A percentile compares a stretch with the other conserved stretches of the same genome.
Conservation (phyloP, 2,113 vertebrate species). For the Paracanthobrama guichenoti region DNA sequence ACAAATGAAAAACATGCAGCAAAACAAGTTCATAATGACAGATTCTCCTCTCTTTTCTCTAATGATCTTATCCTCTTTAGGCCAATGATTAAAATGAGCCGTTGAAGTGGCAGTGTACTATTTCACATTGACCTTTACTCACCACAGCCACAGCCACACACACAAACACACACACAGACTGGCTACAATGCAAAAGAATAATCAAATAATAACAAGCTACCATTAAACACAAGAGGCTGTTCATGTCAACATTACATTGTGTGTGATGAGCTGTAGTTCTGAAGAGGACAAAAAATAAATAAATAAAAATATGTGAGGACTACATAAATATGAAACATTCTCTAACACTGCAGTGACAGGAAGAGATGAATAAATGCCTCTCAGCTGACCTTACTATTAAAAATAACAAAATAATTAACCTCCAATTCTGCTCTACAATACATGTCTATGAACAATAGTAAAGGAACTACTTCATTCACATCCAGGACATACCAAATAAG, state of each 20-base stretch:
- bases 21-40: constrained; percentile 34
- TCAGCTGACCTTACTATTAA: neutral
- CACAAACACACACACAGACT: neutral
- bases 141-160: neutral
- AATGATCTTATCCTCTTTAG: constrained; percentile 24
- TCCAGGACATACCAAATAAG: neutral
- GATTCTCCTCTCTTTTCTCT: constrained; percentile 30
- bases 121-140: constrained; percentile 51
- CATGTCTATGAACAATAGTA: neutral
- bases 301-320: neutral
- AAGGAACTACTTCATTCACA: neutral
- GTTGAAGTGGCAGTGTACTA: constrained; percentile 40
- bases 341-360: neutral
- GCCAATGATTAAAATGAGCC: constrained; percentile 41
- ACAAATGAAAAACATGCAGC: constrained; percentile 25
- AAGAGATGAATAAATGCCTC: neutral
- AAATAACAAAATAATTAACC: neutral
- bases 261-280: neutral
- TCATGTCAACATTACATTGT: constrained; percentile 1
- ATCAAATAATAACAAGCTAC: constrained; percentile 38
- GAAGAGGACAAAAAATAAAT: constrained; percentile 8
- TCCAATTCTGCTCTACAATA: neutral
- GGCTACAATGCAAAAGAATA: constrained; percentile 24
- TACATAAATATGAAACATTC: neutral
- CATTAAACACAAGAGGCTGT: constrained; percentile 25